These are phyloP conservation scores for Ligdia adustata DNA, from an alignment of 2,888 invertebrate species.

Conservation along the genomic window DNA sequence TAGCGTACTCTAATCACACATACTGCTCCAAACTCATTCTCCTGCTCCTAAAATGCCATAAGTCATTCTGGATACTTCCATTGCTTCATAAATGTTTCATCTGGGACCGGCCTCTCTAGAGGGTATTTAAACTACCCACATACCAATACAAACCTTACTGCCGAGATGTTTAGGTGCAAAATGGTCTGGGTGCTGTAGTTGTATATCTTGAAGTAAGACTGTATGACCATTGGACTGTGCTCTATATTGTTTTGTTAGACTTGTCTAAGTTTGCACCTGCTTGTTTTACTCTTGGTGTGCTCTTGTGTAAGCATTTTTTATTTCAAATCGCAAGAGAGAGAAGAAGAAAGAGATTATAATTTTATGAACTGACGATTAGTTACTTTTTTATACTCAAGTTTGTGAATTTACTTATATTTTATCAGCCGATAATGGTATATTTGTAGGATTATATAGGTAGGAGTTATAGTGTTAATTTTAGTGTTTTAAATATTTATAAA, in stretches of 20 bases:
- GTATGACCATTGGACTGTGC: constrained; percentile 10
- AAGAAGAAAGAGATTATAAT: no score
- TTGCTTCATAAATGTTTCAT: constrained; percentile 41
- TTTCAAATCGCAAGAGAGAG: no score
- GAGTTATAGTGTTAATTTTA: no score
- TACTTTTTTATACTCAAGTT: no score
- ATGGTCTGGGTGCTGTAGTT: neutral
- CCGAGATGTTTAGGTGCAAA: neutral
- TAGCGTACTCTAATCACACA: no score
- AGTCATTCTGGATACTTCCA: constrained; percentile 22
- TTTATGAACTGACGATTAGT: no score
- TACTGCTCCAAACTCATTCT: constrained; percentile 3
- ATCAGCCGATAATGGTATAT: no score
- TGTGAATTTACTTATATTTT: no score
- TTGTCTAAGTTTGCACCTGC: constrained; percentile 12
- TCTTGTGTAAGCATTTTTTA: no score
- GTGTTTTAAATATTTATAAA: no score
- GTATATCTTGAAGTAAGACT: constrained; percentile 20
- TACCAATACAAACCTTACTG: neutral
- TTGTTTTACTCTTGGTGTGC: neutral
- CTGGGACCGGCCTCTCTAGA: constrained; percentile 13
- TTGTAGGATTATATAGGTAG: no score
- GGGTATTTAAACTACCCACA: constrained; percentile 5
- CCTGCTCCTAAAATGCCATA: constrained; percentile 14
- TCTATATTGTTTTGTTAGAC: constrained; percentile 20